Percentiles rank a stretch among this genome's conserved stretches.
These are phyloP conservation scores for Rattus rattus DNA, from an alignment of 2,113 vertebrate species.

Conservation along the genomic window DNA sequence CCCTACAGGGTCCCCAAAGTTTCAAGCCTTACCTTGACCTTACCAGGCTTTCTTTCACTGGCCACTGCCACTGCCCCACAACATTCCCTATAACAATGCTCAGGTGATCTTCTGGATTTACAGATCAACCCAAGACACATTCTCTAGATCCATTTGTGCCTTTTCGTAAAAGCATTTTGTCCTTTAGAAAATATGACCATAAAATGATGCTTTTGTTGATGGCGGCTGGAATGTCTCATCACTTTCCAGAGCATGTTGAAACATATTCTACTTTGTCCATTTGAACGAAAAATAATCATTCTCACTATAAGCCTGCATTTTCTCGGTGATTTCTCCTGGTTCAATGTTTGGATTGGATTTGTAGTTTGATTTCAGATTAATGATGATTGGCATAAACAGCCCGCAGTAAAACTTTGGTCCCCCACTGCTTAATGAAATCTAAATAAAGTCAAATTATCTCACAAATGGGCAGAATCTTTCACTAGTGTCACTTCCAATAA, in stretches of 20 bases:
- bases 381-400: background rate
- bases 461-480: background rate
- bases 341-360: background rate
- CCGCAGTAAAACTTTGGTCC: background rate
- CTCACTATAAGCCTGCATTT: background rate
- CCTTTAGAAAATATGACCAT: background rate
- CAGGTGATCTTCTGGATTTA: background rate
- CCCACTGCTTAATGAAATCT: background rate
- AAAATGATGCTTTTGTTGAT: background rate
- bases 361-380: background rate
- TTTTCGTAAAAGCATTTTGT: background rate
- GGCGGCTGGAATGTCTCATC: background rate
- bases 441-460: background rate
- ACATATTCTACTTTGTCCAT: background rate
- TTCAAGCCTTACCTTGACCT: no score
- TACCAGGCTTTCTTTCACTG: no score
- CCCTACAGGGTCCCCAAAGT: no score
- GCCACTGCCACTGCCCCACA: background rate
- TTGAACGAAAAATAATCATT: conserved; percentile 2
- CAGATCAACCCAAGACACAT: background rate
- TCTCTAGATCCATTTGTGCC: background rate
- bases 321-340: background rate
- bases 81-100: background rate
- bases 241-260: background rate
- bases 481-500: background rate